Base-by-base conservation (phyloP, 2,888 invertebrate species). In the Spodoptera picta region DNA sequence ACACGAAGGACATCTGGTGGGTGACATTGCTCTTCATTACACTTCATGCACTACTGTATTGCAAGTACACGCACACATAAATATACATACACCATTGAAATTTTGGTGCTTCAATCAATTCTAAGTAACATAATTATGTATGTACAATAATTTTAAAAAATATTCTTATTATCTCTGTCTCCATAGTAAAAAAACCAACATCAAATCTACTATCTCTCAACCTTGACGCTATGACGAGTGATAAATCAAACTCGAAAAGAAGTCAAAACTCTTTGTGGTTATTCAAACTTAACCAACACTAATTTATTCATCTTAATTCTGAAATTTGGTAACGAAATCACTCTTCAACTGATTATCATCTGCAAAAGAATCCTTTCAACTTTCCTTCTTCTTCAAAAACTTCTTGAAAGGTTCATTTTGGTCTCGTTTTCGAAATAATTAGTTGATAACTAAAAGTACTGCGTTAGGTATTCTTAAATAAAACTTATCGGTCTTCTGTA, bases 341-440 rank as follows among this genome's bases (percentile, higher is more conserved):
- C 14, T 56, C 14, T n/a, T 4, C 7, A 69, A 54, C 53, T 73
- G 47, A 60, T 68, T 66, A 69, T 41, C 46, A 19, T 49, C 23
- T 14, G 65, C 12, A 14, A 68, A 63, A 73, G 54, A 60, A 65
- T 73, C 54, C 57, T 65, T 64, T 58, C 54, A 74, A 72, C 57
- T 69, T 72, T 64, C 47, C 69, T 73, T 51, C 44, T 72, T 69
- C 41, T 45, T 53, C 24, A 46, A 42, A 52, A 65, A 73, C 36
- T 72, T 60, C 46, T 52, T 47, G 54, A 73, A 43, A 43, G 51
- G 51, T 60, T 24, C 19, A 43, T 57, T 64, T 65, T 72, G 44
- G 9, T 44, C 14, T 70, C 23, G 27, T 46, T 52, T 65, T 31
- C 6, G 5, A 19, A 0, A 24, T 65, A 41, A 64, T 71, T 52